Evolutionary conservation across 2,797 vertebrate species (phyloP).

Genomic region (Threskiornis aethiopicus): DNA sequence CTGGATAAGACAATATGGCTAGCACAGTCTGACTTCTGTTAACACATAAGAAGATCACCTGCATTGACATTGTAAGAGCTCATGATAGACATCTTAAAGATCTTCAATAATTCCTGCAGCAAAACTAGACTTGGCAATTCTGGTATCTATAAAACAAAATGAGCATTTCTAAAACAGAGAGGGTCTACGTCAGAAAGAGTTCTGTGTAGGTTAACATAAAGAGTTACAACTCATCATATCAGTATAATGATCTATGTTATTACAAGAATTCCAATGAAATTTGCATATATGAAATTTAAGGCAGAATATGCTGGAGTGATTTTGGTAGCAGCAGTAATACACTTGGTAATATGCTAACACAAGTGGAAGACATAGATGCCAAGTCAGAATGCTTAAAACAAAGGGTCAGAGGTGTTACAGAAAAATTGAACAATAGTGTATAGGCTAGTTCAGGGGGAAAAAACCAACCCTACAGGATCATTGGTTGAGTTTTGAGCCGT

Average conservation of each 20-base stretch:
- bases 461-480: background rate
- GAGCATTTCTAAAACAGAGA: background rate
- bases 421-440: background rate
- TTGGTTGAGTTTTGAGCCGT: background rate
- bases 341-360: background rate
- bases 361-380: background rate
- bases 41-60: background rate
- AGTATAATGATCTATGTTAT: background rate
- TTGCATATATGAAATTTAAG: background rate
- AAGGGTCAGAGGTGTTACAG: background rate
- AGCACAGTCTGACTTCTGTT: background rate
- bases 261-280: background rate
- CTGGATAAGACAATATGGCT: background rate
- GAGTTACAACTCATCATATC: background rate
- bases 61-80: background rate
- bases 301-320: background rate
- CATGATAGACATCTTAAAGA: background rate
- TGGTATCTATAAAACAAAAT: background rate
- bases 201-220: background rate
- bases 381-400: background rate
- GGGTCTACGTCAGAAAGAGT: rapidly evolving
- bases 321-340: background rate
- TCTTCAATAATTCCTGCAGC: background rate
- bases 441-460: background rate
- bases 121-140: background rate